phyloP scores from a whole-genome alignment of 2,888 invertebrate genomes.

The Eupithecia abbreviata region DNA sequence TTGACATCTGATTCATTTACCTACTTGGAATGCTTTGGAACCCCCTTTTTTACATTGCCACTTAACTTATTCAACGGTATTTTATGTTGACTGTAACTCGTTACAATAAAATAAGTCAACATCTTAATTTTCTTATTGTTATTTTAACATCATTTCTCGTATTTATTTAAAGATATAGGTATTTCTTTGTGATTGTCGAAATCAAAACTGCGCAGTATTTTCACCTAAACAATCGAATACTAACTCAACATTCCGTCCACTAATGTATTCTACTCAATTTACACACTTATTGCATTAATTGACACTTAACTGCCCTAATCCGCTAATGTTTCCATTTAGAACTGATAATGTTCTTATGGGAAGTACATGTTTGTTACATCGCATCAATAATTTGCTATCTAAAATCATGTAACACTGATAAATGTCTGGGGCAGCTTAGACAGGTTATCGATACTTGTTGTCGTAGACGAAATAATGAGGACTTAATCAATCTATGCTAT shows the following conservation, averaged over 20 bases:
- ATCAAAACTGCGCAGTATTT: background rate
- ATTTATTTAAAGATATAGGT: background rate
- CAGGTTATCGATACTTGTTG: background rate
- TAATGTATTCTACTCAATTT: constrained; percentile 1
- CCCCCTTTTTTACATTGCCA: background rate
- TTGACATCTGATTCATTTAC: constrained; percentile 1
- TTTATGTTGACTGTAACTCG: background rate
- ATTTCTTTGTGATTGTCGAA: background rate
- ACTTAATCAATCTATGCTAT: background rate
- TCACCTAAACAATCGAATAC: background rate
- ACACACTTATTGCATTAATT: background rate
- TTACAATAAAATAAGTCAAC: background rate
- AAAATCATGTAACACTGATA: constrained; percentile 11
- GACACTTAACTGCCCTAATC: constrained; percentile 4
- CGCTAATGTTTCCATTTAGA: constrained; percentile 14
- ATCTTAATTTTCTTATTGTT: background rate
- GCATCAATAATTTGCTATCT: constrained; percentile 5
- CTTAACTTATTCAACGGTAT: background rate
- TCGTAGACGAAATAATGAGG: background rate
- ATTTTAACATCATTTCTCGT: background rate
- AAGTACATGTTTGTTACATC: background rate
- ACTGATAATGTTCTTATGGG: background rate
- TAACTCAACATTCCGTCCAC: background rate
- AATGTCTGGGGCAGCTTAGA: constrained; percentile 14
- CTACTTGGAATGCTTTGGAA: background rate